A percentile compares a stretch with the other conserved stretches of the same genome.
Evolutionary conservation across 2,113 vertebrate genomes (phyloP).

Genomic region (Corydoras sp.): DNA sequence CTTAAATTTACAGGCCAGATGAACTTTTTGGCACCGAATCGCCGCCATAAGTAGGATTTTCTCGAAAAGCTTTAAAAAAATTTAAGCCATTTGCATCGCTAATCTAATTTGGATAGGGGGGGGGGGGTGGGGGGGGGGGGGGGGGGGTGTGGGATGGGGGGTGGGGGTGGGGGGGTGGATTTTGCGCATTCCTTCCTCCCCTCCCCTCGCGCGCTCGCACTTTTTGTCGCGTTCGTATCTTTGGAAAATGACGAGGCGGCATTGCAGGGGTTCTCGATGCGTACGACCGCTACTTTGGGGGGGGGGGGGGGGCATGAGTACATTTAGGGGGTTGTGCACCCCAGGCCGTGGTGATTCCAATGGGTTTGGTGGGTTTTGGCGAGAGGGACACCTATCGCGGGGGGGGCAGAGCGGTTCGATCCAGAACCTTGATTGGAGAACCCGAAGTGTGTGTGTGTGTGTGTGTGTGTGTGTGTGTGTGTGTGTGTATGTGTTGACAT

Average conservation of each 20-base stretch:
- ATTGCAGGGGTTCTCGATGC: slow-evolving; percentile 53
- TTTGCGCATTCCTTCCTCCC: slow-evolving; percentile 42
- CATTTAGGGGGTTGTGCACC: slow-evolving; percentile 55
- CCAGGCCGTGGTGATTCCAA: slow-evolving; percentile 79
- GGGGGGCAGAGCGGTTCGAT: slow-evolving; percentile 57
- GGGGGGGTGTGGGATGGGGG: no score
- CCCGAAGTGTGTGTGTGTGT: slow-evolving; percentile 41
- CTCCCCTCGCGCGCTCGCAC: background rate
- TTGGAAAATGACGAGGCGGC: slow-evolving; percentile 34
- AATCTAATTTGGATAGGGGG: slow-evolving; percentile 72
- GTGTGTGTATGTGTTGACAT: no score
- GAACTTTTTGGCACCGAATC: slow-evolving; percentile 78
- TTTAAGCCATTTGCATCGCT: slow-evolving; percentile 80
- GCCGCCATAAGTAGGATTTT: slow-evolving; percentile 81
- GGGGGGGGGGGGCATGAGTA: background rate
- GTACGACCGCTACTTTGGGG: slow-evolving; percentile 7
- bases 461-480: no score
- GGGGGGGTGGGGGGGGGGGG: no score
- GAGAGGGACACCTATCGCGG: slow-evolving; percentile 87
- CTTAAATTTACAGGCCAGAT: slow-evolving; percentile 84
- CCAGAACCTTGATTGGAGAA: slow-evolving; percentile 27
- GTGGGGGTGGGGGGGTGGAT: no score
- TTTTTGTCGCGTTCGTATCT: slow-evolving; percentile 68
- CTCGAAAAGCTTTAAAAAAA: slow-evolving; percentile 79
- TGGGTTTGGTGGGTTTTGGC: slow-evolving; percentile 77